Base-by-base conservation (phyloP, 2,797 vertebrate genomes). In the Clarias fuscus region DNA sequence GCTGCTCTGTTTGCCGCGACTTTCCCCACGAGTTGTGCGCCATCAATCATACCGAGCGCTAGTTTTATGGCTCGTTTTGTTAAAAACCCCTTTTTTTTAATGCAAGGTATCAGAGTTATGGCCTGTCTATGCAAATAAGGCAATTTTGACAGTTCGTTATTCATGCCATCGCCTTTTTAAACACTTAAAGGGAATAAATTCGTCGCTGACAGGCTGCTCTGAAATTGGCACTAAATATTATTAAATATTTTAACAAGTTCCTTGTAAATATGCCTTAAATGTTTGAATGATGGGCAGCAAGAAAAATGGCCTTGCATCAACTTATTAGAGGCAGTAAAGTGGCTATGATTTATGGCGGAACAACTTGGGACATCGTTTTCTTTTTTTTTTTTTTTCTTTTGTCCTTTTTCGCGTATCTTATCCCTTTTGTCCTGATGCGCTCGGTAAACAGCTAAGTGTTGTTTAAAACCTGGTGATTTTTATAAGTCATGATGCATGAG, bases 241-340 rank as follows among this genome's bases (percentile, higher is more conserved):
- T 96, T 96, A 96, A 96, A 96, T 96, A 96, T 96, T 96, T 96
- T 96, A 96, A 96, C 96, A 96, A 96, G 95, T 96, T 96, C 94
- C 95, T 96, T 96, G 95, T 96, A 96, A 96, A 96, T 96, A 96
- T 94, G 95, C 94, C 95, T 93, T 96, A 96, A 96, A 96, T 95
- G 95, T 95, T 95, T 94, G 94, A 95, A 95, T 93, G 94, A 96
- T 96, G 94, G 93, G 93, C 93, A 94, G 93, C 91, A 95, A 95
- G 96, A 96, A 94, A 95, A 95, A 96, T 95, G 93, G 95, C 94
- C 94, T 94, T 95, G 94, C 96, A 96, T 96, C 95, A 96, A 96
- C 96, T 96, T 96, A 96, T 96, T 96, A 96, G 94, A 95, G 91
- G 93, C 94, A 92, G 94, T 96, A 96, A 96, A 96, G 89, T 92